phyloP scores from a whole-genome alignment of 2,797 vertebrate genomes.

The Crocidura indochinensis region DNA sequence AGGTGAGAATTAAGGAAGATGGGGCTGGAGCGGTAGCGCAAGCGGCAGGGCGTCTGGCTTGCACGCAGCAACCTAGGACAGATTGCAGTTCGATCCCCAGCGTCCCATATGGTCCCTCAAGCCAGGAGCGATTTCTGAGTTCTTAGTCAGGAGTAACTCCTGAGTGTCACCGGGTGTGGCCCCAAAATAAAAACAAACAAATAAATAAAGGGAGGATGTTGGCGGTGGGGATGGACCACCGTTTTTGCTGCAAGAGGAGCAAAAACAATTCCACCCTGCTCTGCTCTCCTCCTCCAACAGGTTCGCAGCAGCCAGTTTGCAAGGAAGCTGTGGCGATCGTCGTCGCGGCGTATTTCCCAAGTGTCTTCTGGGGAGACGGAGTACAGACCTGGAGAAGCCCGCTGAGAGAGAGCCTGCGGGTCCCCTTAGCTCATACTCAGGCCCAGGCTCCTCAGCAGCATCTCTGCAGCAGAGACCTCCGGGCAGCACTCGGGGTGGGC shows the following conservation, averaged over 20 bases:
- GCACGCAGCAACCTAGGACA: no score
- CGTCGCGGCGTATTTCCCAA: constrained; percentile 95
- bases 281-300: constrained; percentile 85
- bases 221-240: no score
- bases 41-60: no score
- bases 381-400: constrained; percentile 92
- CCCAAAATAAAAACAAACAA: no score
- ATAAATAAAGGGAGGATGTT: no score
- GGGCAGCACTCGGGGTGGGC: constrained; percentile 31
- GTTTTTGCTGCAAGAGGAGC: no score
- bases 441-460: not conserved
- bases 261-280: not conserved
- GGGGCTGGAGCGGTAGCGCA: rapidly evolving
- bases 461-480: not conserved
- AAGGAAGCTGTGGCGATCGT: constrained; percentile 94
- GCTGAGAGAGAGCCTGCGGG: constrained; percentile 1
- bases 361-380: constrained; percentile 97
- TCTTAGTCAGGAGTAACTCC: no score
- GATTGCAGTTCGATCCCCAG: no score
- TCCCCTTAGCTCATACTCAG: not conserved
- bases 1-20: constrained; percentile 90
- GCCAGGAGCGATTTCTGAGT: no score
- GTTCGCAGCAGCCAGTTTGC: constrained; percentile 95
- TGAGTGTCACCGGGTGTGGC: no score
- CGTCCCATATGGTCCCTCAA: no score